Conservation (phyloP, 1,140 invertebrate species). For the Cotesia chilonis region DNA sequence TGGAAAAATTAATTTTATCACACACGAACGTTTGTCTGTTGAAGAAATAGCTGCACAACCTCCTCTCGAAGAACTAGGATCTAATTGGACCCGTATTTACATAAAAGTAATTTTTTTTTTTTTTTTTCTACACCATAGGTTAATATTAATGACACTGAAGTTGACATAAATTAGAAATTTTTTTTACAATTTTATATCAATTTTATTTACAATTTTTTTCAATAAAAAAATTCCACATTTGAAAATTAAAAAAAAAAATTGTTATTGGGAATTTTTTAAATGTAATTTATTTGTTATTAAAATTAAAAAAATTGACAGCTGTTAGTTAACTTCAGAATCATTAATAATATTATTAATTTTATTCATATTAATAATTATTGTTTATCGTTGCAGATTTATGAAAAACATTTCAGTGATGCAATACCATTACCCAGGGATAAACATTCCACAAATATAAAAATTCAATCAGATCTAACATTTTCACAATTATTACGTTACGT, state of each 20-base stretch:
- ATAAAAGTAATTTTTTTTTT: constrained; percentile 49
- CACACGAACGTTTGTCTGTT: constrained; percentile 53
- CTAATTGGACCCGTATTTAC: constrained; percentile 57
- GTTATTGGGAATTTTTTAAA: no score
- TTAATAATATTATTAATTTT: background rate
- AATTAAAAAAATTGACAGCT: no score
- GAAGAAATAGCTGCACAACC: constrained; percentile 62
- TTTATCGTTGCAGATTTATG: constrained; percentile 66
- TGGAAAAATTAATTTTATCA: constrained; percentile 54
- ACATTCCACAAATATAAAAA: constrained; percentile 63
- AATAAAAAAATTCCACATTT: no score
- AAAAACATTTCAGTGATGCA: constrained; percentile 73
- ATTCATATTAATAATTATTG: constrained; percentile 24
- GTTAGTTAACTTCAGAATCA: no score
- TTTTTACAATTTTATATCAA: no score
- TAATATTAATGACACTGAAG: constrained; percentile 1
- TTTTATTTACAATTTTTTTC: no score
- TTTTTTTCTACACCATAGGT: constrained; percentile 21
- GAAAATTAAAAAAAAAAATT: no score
- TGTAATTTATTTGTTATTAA: no score
- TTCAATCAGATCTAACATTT: constrained; percentile 74
- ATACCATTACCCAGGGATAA: constrained; percentile 76
- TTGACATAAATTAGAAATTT: no score
- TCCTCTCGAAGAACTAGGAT: constrained; percentile 54
- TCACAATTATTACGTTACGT: constrained; percentile 82